Base-by-base conservation (phyloP, 2,113 vertebrate genomes). In the Thymallus thymallus region DNA sequence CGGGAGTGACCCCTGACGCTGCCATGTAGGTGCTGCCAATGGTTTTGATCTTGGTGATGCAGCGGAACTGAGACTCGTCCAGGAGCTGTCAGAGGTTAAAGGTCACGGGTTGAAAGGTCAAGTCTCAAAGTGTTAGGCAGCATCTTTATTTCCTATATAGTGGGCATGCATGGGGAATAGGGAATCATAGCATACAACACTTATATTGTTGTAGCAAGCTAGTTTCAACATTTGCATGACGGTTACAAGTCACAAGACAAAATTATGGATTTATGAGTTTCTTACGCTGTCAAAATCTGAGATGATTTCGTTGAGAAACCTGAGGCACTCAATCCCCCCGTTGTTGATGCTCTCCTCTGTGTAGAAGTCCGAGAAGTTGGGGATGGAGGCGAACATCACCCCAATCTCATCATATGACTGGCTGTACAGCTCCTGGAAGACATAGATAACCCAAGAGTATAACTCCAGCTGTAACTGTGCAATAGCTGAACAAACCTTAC, bases 1-100 rank as follows among this genome's bases (percentile, higher is more conserved):
- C 91, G 9, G 92, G 80, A 35, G 92, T 98, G 73, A 99, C 95
- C 0, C 97, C 97, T 0, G 97, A 99, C 3, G 97, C 97, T 0
- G 97, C 97, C 97, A 98, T 98, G 73, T 98, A 98, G 65, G 97
- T 98, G 90, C 97, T 98, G 81, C 97, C 97, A 0, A 98, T 98
- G 70, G 96, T 98, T 90, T 98, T 98, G 86, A 98, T 98, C 85
- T 98, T 98, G 72, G 96, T 98, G 82, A 99, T 98, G 82, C 92
- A 94, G 16, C 96, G 95, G 88, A 99, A 99, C 61, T 96, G 96
- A 10, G 95, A 91, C 56, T 99, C 96, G 9, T 98, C 97, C 77
- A 99, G 89, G 74, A 99, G 94, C 97, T 99, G 87, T 13, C 18
- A 76, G 9, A 23, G 63, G 23, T 5, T 30, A 60, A 71, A 46